These are phyloP conservation scores for Nicator chloris DNA, from an alignment of 2,113 vertebrate species.

Conservation along the genomic window DNA sequence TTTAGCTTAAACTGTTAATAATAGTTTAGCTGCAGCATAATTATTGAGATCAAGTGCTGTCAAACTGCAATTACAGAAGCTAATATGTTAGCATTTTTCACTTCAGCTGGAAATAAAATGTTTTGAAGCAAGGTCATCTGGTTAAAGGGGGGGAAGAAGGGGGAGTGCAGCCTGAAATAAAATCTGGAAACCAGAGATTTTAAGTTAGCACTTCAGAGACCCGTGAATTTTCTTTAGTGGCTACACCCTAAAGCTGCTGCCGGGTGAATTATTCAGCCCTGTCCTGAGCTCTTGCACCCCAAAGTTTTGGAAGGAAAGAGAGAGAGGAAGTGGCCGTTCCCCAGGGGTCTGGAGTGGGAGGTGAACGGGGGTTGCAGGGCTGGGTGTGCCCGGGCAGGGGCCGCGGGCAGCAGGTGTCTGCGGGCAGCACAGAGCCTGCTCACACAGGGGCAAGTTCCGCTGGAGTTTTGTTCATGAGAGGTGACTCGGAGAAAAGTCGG, in stretches of 20 bases:
- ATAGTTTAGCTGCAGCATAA: slow-evolving; percentile 71
- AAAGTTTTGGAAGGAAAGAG: background rate
- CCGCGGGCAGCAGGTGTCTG: slow-evolving; percentile 29
- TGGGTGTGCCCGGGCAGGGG: background rate
- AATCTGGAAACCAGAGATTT: slow-evolving; percentile 67
- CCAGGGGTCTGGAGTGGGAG: background rate
- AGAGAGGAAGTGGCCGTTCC: background rate
- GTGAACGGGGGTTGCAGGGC: background rate
- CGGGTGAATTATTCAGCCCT: background rate
- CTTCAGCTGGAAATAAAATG: slow-evolving; percentile 71
- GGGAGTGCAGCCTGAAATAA: slow-evolving; percentile 54
- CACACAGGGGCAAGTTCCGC: background rate
- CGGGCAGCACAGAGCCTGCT: background rate
- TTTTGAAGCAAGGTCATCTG: slow-evolving; percentile 68
- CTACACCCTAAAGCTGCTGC: background rate
- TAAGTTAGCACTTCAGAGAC: slow-evolving; percentile 61
- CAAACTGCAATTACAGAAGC: slow-evolving; percentile 70
- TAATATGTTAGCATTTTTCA: slow-evolving; percentile 68
- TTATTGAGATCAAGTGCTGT: slow-evolving; percentile 71
- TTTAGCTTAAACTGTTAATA: slow-evolving; percentile 71
- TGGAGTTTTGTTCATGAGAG: background rate
- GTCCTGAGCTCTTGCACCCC: background rate
- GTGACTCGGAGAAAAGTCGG: background rate
- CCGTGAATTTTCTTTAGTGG: slow-evolving; percentile 50
- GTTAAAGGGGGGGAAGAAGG: slow-evolving; percentile 45